Conservation (phyloP, 2,888 invertebrate species). For the Lepidochrysops patricia region DNA sequence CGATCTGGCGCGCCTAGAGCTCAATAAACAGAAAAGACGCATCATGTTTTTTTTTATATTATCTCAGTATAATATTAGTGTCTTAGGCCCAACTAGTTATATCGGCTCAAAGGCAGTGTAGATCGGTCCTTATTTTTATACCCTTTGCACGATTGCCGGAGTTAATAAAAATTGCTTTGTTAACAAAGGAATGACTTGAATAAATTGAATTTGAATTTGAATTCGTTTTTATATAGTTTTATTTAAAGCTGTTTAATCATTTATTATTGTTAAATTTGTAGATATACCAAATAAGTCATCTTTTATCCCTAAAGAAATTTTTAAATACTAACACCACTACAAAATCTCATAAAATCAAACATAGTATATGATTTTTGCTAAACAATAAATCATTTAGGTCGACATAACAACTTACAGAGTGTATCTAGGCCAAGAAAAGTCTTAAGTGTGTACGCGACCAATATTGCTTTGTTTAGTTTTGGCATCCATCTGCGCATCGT, state of each 20-base stretch:
- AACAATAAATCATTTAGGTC: slow-evolving; percentile 20
- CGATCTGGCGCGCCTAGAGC: too few species aligned
- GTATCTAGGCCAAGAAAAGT: slow-evolving; percentile 32
- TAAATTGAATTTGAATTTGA: too few species aligned
- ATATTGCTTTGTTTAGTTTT: slow-evolving; percentile 46
- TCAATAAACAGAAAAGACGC: too few species aligned
- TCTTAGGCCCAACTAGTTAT: not conserved
- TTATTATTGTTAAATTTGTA: too few species aligned
- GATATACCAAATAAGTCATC: too few species aligned
- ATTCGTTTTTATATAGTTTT: too few species aligned
- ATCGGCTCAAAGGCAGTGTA: not conserved
- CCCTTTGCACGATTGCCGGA: not conserved
- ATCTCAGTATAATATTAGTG: too few species aligned
- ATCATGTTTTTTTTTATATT: too few species aligned
- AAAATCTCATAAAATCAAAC: not conserved
- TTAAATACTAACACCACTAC: not conserved
- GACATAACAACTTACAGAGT: slow-evolving; percentile 24
- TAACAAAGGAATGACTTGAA: not conserved
- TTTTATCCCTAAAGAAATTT: too few species aligned
- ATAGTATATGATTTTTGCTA: slow-evolving; percentile 10
- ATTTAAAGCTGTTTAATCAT: too few species aligned
- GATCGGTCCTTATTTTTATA: not conserved
- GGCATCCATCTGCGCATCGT: slow-evolving; percentile 33
- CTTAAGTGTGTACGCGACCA: slow-evolving; percentile 26
- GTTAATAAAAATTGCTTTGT: not conserved